Evolutionary conservation across 2,888 invertebrate genomes (phyloP), one percentile per base, ranked within the genome.

Genomic region (Helleia helle): DNA sequence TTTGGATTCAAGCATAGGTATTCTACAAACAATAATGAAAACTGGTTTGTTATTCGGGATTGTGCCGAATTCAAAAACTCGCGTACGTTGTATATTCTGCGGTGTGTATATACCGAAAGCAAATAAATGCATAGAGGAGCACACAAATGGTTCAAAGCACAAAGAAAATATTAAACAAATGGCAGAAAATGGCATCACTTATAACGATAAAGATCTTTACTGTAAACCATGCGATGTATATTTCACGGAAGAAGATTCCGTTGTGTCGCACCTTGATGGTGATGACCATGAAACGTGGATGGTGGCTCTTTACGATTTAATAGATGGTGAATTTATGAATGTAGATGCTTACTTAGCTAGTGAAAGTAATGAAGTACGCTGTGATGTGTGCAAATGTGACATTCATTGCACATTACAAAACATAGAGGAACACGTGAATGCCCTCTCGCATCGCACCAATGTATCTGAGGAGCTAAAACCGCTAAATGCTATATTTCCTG

Each of bases 81-180:
- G 70, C 40, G 71, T 75, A 13, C 70, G 70, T 38, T 77, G 76
- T 49, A 53, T 71, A 36, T 70, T 69, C 49, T 77, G 76, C 52
- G 74, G 68, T 24, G 73, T 74, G 2, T 63, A 56, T 48, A 70
- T 77, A 47, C 71, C 76, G 12, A 76, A 74, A 44, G 69, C 73
- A 1, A 64, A 55, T 36, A 72, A 66, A 66, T 74, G 72, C 46
- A 74, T 77, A 40, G 73, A 74, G 40, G 71, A 76, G 48, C 76
- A 77, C 47, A 61, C 58, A 11, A 70, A 72, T 41, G 75, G 74
- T 4, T 55, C 62, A 13, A 71, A 65, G 51, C 76, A 77, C 47
- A 71, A 68, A 44, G 71, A 73, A 11, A 68, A 68, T 31, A 64
- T 73, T 13, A 62, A 65, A 36, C 51, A 69, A 29, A 69, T 71